A percentile compares a stretch with the other conserved stretches of the same genome.
Conservation (phyloP, 2,797 vertebrate species). For the Artibeus lituratus region DNA sequence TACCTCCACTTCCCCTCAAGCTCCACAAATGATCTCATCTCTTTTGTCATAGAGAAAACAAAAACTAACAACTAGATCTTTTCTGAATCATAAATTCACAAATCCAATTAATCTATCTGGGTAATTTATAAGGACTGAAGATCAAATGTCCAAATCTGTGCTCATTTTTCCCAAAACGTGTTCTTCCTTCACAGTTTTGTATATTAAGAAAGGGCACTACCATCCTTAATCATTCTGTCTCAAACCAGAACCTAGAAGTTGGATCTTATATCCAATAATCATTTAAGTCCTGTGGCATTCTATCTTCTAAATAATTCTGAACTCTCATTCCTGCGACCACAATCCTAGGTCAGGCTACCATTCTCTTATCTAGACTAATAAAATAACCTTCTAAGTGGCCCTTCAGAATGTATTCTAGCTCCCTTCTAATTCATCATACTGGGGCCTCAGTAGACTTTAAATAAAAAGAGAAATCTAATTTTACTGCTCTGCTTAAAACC, state of each 20-base stretch:
- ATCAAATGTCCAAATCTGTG: neutral
- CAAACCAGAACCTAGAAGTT: neutral
- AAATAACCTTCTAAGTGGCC: neutral
- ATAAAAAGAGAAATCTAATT: neutral
- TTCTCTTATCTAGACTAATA: neutral
- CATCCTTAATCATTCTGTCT: neutral
- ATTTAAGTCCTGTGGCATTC: neutral
- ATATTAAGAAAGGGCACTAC: neutral
- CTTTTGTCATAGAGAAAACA: neutral
- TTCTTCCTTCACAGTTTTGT: neutral
- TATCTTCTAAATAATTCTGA: neutral
- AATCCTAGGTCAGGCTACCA: neutral
- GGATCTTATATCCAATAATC: neutral
- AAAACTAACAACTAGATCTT: neutral
- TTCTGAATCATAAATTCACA: neutral
- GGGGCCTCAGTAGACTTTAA: neutral
- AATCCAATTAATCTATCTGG: neutral
- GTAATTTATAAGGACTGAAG: neutral
- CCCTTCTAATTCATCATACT: neutral
- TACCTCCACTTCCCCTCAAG: neutral
- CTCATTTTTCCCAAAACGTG: neutral
- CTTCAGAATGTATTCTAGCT: neutral
- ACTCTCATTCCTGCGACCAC: neutral
- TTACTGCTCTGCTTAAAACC: neutral
- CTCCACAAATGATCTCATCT: neutral